Evolutionary conservation across 2,113 vertebrate genomes (phyloP), one percentile per base, ranked within the genome.

Genomic region (Oncorhynchus masou): DNA sequence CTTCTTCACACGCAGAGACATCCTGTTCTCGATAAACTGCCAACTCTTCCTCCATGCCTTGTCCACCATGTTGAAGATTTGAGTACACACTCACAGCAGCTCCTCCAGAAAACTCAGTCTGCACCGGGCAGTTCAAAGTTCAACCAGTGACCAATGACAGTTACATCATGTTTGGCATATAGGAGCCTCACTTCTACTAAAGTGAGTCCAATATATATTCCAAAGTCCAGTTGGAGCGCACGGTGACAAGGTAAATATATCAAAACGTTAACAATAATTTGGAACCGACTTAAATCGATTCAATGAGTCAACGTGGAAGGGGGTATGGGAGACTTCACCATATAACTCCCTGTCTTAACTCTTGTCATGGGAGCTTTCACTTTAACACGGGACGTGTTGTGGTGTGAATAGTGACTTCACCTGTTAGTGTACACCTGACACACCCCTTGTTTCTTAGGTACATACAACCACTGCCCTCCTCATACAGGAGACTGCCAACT

Each of bases 11-110:
- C 88, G 86, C 64, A 89, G 68, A 80, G 92, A 89, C 22, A 81
- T 79, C 79, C 87, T 88, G 64, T 76, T 90, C 76, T 91, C 88
- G 62, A 93, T 84, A 62, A 92, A 92, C 1, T 91, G 89, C 81
- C 88, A 92, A 69, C 92, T 93, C 82, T 90, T 92, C 84, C 90
- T 90, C 91, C 91, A 94, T 20, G 93, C 83, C 81, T 90, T 91
- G 86, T 93, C 91, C 85, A 92, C 89, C 92, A 92, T 75, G 86
- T 70, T 81, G 79, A 15, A 77, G 65, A 75, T 93, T 89, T 89
- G 92, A 93, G 92, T 89, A 79, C 91, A 90, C 81, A 39, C 39
- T 39, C 39, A 51, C 49, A 29, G 48, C 0, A 2, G 69, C 70
- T 78, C 74, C 80, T 84, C 75, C 83, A 83, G 84, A 84, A 86